Base-by-base conservation (phyloP, 2,888 invertebrate species). In the Trisateles emortualis region DNA sequence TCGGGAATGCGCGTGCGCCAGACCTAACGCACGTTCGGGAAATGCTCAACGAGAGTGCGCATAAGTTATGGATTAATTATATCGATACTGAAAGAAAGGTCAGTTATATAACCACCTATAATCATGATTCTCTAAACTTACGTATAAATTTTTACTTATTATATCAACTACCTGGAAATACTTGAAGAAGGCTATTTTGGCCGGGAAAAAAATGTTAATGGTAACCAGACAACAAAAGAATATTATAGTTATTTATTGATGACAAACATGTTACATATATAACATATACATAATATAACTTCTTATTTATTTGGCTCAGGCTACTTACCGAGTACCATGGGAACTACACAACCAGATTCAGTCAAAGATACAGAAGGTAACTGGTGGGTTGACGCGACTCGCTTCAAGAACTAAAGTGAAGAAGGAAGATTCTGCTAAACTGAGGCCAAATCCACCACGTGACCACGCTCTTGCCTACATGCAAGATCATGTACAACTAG, bases 261-360 rank as follows among this genome's bases (percentile, higher is more conserved):
- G n/a, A n/a, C n/a, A n/a, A n/a, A n/a, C n/a, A n/a, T n/a, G n/a
- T n/a, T n/a, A n/a, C n/a, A n/a, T n/a, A n/a, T n/a, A n/a, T 2
- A 32, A 19, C 16, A 35, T 13, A 10, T 26, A 11, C 48, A n/a
- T 32, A 9, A 33, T 35, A 6, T 35, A 35, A 2, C 6, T 19
- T n/a, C 22, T n/a, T 6, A 6, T 39, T 39, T 22, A 11, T 43
- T 19, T 45, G 26, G 10, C 11, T 14, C 58, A 93, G 93, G 93
- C 93, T 3, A 91, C 93, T 1, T 94, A 96, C 74, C 95, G 97
- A 64, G 96, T 97, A 6, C 97, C 98, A 0, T 98, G 98, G 96
- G 98, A 98, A 86, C 93, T 98, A 13, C 98, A 98, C 82, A 97
- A 98, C 82, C 99, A 99, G 84, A 97, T 99, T 47, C 98, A 99